Conservation (phyloP, 1,140 invertebrate genomes). For the Anastrepha obliqua region DNA sequence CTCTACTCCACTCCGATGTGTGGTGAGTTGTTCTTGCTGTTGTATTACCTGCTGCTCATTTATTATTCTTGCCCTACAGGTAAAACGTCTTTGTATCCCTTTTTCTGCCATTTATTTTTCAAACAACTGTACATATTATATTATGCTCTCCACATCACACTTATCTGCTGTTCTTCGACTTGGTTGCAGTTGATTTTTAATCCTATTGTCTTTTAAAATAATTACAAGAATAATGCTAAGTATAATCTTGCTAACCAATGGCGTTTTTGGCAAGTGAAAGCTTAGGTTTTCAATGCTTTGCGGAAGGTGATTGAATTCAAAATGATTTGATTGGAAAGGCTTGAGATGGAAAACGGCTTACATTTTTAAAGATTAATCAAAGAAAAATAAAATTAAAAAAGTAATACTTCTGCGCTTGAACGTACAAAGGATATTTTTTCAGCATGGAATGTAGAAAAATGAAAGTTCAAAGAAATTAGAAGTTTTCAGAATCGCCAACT, state of each 20-base stretch:
- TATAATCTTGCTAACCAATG: neutral
- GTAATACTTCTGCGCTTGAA: too few relatives aligned
- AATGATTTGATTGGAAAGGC: too few relatives aligned
- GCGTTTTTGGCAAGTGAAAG: too few relatives aligned
- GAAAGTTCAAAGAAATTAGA: too few relatives aligned
- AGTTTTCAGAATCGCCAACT: too few relatives aligned
- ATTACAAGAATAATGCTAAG: neutral
- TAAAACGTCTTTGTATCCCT: neutral
- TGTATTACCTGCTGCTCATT: neutral
- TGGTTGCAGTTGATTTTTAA: constrained; percentile 9
- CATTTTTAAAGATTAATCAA: too few relatives aligned
- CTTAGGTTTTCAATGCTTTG: too few relatives aligned
- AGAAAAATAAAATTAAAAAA: too few relatives aligned
- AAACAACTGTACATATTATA: neutral
- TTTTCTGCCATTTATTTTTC: neutral
- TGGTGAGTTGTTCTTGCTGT: neutral
- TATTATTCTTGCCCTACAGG: neutral
- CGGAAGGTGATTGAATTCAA: too few relatives aligned
- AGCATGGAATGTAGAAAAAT: too few relatives aligned
- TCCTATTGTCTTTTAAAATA: neutral
- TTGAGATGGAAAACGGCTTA: too few relatives aligned
- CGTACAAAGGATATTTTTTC: too few relatives aligned
- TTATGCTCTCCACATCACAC: neutral
- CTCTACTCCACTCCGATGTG: neutral
- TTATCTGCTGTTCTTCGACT: neutral